Conservation (phyloP, 2,888 invertebrate species). For the Tupiocoris notatus region DNA sequence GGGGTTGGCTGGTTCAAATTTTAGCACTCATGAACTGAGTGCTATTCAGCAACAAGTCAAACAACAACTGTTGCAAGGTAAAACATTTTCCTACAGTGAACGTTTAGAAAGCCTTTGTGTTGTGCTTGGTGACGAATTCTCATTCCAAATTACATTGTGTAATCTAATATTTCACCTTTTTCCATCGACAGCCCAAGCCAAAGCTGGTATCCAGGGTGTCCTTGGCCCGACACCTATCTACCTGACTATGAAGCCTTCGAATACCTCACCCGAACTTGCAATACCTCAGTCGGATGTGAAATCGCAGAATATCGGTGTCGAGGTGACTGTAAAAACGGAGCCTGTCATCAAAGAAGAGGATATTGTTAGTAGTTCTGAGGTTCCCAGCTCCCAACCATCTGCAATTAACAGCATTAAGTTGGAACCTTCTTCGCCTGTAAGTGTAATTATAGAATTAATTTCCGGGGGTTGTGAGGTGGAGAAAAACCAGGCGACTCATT, state of each 20-base stretch:
- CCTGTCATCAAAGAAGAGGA: constrained; percentile 13
- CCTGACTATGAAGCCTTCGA: constrained; percentile 76
- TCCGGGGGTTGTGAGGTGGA: too few relatives aligned
- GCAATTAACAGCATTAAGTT: constrained; percentile 32
- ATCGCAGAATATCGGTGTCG: not conserved
- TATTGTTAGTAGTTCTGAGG: constrained; percentile 10
- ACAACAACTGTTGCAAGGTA: constrained; percentile 82
- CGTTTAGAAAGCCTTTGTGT: not conserved
- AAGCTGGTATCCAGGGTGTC: constrained; percentile 80
- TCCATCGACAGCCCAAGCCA: constrained; percentile 86
- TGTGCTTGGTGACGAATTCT: not conserved
- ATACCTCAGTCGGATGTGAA: not conserved
- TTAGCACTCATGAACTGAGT: constrained; percentile 76
- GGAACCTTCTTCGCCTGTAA: constrained; percentile 41
- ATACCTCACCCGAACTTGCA: constrained; percentile 34
- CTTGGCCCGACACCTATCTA: constrained; percentile 83
- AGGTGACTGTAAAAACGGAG: constrained; percentile 18
- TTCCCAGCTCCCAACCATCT: constrained; percentile 30
- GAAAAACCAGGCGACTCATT: too few relatives aligned
- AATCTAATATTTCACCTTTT: too few relatives aligned
- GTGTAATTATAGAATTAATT: not conserved
- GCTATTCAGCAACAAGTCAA: constrained; percentile 87
- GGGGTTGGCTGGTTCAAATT: constrained; percentile 78
- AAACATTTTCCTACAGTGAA: too few relatives aligned
- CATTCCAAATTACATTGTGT: not conserved